Base-by-base conservation (phyloP, 2,888 invertebrate species). In the Lampropteryx suffumata region DNA sequence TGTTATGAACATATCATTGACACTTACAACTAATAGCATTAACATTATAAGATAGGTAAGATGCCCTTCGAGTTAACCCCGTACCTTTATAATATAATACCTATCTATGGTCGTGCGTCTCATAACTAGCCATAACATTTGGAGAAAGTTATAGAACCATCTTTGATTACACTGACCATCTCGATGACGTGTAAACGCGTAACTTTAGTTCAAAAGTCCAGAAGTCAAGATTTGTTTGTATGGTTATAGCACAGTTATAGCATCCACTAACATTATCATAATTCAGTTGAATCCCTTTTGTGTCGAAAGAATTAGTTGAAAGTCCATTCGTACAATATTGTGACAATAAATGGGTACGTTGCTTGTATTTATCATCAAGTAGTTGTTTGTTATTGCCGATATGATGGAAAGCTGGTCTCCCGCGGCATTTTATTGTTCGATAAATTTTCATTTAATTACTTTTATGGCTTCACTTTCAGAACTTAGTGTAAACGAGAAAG, bases 231-330 rank as follows among this genome's bases (percentile, higher is more conserved):
- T 48, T 36, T 46, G 39, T 46, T 13, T 35, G 57, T 59, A 53
- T 52, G 44, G 50, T 59, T 48, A 50, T 61, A 41, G 2, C 17
- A 4, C 17, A 17, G 2, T 3, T 4, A 3, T 17, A 3, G 34
- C 44, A 30, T 42, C 26, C n/a, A 43, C 34, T 27, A 33, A 14
- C 50, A 48, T 55, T 55, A 47, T 8, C 44, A 44, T 55, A 48
- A 44, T 41, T 48, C 42, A 48, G 34, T 41, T 44, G 36, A 33
- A 44, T 9, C 35, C 17, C 17, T 40, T 34, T 50, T 50, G 32
- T 33, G 32, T 13, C 12, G 32, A 46, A 30, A 41, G 26, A 39
- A 33, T 45, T 49, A 26, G 49, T 49, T 54, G 49, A 37, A 14
- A 41, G 28, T 41, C 42, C 28, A 41, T 47, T 33, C 9, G 21